Evolutionary conservation across 2,888 invertebrate genomes (phyloP).

Genomic region (Timema podura): DNA sequence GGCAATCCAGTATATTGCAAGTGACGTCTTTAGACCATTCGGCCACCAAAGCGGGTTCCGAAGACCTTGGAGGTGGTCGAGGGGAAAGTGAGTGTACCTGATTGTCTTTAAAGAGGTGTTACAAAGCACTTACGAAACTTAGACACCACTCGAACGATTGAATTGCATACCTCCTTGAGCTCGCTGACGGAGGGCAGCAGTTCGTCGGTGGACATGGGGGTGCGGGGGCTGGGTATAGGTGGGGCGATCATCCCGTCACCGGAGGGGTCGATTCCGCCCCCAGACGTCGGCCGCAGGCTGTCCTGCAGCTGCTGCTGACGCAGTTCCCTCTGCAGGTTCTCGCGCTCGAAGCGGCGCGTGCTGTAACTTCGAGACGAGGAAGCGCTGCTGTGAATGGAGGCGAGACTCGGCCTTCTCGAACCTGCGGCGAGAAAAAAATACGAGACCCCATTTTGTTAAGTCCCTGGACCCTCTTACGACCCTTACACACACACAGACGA

Average conservation of each 20-base stretch:
- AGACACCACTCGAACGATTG: too few species aligned
- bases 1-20: too few species aligned
- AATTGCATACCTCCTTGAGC: slow-evolving; percentile 30
- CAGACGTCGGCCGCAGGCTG: slow-evolving; percentile 28
- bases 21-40: too few species aligned
- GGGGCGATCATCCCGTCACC: slow-evolving; percentile 37
- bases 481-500: slow-evolving; percentile 3
- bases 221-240: slow-evolving; percentile 70
- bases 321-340: slow-evolving; percentile 76
- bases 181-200: slow-evolving; percentile 76
- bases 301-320: slow-evolving; percentile 56
- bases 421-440: slow-evolving; percentile 49
- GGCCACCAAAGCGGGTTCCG: too few species aligned
- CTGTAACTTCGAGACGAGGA: slow-evolving; percentile 67
- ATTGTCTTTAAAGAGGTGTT: too few species aligned
- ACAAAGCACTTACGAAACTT: too few species aligned
- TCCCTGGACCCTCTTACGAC: neutral
- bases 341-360: slow-evolving; percentile 72
- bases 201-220: slow-evolving; percentile 80
- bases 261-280: slow-evolving; percentile 18
- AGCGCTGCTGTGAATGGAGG: slow-evolving; percentile 78
- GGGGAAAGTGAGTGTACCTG: too few species aligned
- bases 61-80: too few species aligned
- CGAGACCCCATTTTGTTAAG: neutral
- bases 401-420: slow-evolving; percentile 83